phyloP scores from a whole-genome alignment of 2,888 invertebrate species.

The Caenorhabditis japonica region DNA sequence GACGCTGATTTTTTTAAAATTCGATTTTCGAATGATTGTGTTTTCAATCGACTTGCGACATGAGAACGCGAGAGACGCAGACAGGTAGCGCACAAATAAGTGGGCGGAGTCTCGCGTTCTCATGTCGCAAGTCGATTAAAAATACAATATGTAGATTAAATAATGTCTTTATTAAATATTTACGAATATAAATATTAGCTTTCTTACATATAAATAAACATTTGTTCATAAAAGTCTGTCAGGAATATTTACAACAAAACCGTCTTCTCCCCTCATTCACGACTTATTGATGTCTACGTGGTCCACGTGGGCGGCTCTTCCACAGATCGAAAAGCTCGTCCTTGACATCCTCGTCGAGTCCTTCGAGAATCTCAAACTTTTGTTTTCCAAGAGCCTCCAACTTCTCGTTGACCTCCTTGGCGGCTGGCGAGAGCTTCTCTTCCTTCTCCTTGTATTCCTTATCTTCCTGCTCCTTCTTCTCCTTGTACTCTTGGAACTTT shows the following conservation, averaged over 20 bases:
- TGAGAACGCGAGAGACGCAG: too few relatives aligned
- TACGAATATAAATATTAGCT: background rate
- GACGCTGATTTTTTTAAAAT: too few relatives aligned
- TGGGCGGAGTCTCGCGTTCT: too few relatives aligned
- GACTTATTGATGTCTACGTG: constrained; percentile 49
- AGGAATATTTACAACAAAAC: constrained; percentile 29
- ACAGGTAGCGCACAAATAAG: too few relatives aligned
- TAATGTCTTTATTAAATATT: constrained; percentile 32
- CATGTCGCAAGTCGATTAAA: too few relatives aligned
- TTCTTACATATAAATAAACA: background rate
- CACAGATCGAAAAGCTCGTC: constrained; percentile 61
- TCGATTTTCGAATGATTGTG: too few relatives aligned
- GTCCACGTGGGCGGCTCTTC: constrained; percentile 47
- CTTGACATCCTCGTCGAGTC: constrained; percentile 52
- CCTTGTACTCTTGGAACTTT: constrained; percentile 65
- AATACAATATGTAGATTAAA: too few relatives aligned
- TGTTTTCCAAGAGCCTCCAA: constrained; percentile 62
- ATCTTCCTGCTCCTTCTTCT: constrained; percentile 55
- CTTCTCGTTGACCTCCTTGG: constrained; percentile 62
- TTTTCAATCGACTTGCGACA: too few relatives aligned
- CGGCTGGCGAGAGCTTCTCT: constrained; percentile 64
- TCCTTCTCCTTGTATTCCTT: constrained; percentile 61
- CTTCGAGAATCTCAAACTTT: constrained; percentile 58
- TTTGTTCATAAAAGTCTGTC: constrained; percentile 22
- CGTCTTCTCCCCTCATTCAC: too few relatives aligned